Evolutionary conservation across 2,113 vertebrate genomes (phyloP).

Genomic region (Calonectris borealis): DNA sequence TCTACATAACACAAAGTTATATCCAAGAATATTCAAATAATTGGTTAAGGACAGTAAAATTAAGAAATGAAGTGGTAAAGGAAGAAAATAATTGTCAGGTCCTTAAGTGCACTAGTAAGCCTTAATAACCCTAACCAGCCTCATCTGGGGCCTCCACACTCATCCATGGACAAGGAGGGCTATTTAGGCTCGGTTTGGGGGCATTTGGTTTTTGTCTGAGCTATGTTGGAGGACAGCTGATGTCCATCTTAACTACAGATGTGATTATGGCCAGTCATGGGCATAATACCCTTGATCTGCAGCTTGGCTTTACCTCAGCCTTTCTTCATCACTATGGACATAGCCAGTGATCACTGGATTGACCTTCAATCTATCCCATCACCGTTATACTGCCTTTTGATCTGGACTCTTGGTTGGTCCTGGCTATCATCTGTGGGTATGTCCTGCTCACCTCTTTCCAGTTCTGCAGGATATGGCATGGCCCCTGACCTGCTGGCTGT

Average conservation of each 20-base stretch:
- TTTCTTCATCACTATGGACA: fast-evolving
- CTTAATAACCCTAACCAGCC: background rate
- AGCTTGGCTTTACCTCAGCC: background rate
- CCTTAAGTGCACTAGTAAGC: background rate
- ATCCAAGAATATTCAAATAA: background rate
- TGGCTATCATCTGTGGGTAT: background rate
- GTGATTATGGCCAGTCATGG: background rate
- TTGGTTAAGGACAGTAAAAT: background rate
- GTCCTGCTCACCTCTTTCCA: background rate
- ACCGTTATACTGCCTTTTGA: background rate
- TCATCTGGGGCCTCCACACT: fast-evolving
- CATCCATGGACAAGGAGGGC: background rate
- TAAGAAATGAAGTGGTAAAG: background rate
- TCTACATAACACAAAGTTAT: background rate
- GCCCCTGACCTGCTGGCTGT: background rate
- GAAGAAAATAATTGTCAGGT: background rate
- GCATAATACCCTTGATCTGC: background rate
- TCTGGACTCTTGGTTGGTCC: background rate
- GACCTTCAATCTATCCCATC: background rate
- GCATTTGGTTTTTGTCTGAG: background rate
- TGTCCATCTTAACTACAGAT: background rate
- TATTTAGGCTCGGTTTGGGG: fast-evolving
- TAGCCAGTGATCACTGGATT: fast-evolving
- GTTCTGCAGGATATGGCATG: background rate
- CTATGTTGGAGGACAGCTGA: background rate